These are phyloP conservation scores for Leptopilina drosophilae DNA, from an alignment of 2,888 invertebrate genomes.

Conservation along the genomic window DNA sequence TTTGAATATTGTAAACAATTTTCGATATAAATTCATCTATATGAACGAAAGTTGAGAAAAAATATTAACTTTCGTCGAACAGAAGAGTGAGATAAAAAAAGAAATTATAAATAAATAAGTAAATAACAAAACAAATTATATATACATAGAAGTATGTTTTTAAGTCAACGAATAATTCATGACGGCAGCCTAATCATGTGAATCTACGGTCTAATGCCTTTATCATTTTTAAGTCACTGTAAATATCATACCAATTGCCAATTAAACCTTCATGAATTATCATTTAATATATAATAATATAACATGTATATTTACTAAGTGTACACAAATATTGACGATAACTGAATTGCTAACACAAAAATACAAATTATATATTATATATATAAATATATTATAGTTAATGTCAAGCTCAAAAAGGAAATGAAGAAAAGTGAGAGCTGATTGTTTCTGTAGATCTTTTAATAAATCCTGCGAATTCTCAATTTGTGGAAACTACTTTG, in stretches of 20 bases:
- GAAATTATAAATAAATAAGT: slow-evolving; percentile 10
- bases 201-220: slow-evolving; percentile 72
- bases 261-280: slow-evolving; percentile 62
- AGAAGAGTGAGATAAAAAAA: slow-evolving; percentile 18
- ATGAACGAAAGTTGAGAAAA: not conserved
- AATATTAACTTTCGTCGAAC: not conserved
- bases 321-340: slow-evolving; percentile 63
- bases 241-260: slow-evolving; percentile 70
- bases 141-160: slow-evolving; percentile 1
- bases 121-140: slow-evolving; percentile 10
- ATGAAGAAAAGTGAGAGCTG: slow-evolving; percentile 52
- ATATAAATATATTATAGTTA: slow-evolving; percentile 65
- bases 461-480: slow-evolving; percentile 72
- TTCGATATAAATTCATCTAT: slow-evolving; percentile 3
- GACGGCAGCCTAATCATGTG: slow-evolving; percentile 66
- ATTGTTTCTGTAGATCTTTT: slow-evolving; percentile 69
- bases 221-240: slow-evolving; percentile 71
- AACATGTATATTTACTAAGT: slow-evolving; percentile 57
- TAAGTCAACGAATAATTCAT: slow-evolving; percentile 54
- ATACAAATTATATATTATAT: slow-evolving; percentile 57
- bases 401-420: slow-evolving; percentile 51
- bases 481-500: slow-evolving; percentile 50
- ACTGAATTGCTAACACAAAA: slow-evolving; percentile 44
- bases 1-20: not conserved
- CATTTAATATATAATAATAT: slow-evolving; percentile 48